Percentiles rank a stretch among this genome's conserved stretches.
phyloP scores from a whole-genome alignment of 2,797 vertebrate genomes.

The Artibeus jamaicensis region DNA sequence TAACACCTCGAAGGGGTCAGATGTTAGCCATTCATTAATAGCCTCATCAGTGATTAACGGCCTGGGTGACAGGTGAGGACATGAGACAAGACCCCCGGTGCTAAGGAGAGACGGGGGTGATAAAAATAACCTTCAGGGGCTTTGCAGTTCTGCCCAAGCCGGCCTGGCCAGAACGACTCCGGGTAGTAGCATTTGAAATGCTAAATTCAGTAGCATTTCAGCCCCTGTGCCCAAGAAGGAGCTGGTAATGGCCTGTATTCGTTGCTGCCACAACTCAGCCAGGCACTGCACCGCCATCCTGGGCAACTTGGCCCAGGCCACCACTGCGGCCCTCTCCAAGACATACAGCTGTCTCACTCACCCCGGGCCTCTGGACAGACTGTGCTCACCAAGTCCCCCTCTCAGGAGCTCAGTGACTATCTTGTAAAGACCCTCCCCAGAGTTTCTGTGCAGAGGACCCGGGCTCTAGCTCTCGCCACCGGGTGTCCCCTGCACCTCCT shows the following conservation, averaged over 20 bases:
- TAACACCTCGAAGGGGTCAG: neutral
- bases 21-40: neutral
- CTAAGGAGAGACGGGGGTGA: neutral
- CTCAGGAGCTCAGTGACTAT: neutral
- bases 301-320: neutral
- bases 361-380: neutral
- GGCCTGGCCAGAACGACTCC: neutral
- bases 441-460: neutral
- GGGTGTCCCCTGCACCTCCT: neutral
- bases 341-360: neutral
- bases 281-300: too few relatives aligned
- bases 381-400: neutral
- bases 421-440: neutral
- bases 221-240: neutral
- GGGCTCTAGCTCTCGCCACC: neutral
- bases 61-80: neutral
- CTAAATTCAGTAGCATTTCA: too few relatives aligned
- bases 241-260: neutral
- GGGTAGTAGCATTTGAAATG: too few relatives aligned
- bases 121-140: too few relatives aligned
- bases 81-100: neutral
- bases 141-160: fast-evolving
- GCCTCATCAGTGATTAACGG: neutral
- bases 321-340: too few relatives aligned
- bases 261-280: neutral